Base-by-base conservation (phyloP, 2,888 invertebrate genomes). In the Leucania comma region DNA sequence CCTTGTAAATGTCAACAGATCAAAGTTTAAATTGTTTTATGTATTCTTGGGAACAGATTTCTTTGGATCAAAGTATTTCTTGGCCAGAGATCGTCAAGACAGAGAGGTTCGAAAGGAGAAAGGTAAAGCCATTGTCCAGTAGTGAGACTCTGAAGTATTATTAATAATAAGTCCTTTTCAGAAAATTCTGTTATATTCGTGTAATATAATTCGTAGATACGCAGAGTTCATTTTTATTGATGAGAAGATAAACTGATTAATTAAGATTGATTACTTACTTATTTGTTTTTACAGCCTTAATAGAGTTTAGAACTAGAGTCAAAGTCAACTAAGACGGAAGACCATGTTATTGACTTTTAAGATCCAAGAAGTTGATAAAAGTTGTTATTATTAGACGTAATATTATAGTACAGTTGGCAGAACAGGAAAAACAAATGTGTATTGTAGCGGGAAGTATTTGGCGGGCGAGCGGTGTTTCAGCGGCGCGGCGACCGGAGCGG, bases 1-100 rank as follows among this genome's bases (percentile, higher is more conserved):
- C 42, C 38, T 60, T 56, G 48, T 75, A 60, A 32, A 61, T 60
- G 48, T 75, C 38, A 64, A 65, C 17, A 68, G 24, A 68, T 68
- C 56, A 54, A 75, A 75, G 35, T 75, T 80, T 80, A 58, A 63
- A 77, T 80, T 68, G 68, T 63, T 62, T 59, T 54, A 54, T 54
- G 42, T 66, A 17, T 62, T 5, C 5, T 38, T 35, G 12, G 29
- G 46, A 12, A 29, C 17, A 38, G 4, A 32, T n/a, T 42, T 24
- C 29, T 54, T 46, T n/a, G 4, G 35, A 29, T 76, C 35, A 22
- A 75, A 29, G 46, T 26, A 26, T 51, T 50, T 42, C 22, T 29
- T n/a, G 54, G 20, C 0, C 54, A 29, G 29, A n/a, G 10, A 54
- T 54, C 20, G 9, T 29, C n/a, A 29, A 54, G 32, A 29, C 54